Evolutionary conservation across 2,797 vertebrate species (phyloP).

Genomic region (Rhinogobio ventralis): DNA sequence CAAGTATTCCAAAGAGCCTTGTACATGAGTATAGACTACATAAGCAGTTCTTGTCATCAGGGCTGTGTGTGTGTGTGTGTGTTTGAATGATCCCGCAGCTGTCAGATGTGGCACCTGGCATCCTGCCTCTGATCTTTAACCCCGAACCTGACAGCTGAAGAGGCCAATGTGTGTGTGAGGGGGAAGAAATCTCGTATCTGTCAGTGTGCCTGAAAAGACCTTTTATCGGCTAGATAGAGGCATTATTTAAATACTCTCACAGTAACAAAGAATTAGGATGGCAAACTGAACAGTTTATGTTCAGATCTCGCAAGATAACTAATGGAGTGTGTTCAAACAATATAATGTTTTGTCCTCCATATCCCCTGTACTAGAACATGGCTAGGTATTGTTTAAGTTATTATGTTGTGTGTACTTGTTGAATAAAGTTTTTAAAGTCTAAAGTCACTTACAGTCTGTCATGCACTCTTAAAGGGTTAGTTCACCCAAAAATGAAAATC

Average conservation of each 20-base stretch:
- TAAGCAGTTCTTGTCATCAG: conserved; percentile 2
- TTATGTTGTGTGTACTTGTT: neutral
- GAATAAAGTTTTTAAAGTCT: neutral
- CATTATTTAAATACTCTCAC: neutral
- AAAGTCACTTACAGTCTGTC: neutral
- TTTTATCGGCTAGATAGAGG: conserved; percentile 8
- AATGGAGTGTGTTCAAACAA: neutral
- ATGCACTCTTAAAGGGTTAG: too few relatives aligned
- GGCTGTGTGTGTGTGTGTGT: conserved; percentile 46
- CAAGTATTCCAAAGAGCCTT: conserved; percentile 13
- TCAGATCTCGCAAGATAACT: neutral
- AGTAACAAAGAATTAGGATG: neutral
- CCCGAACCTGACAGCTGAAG: conserved; percentile 67
- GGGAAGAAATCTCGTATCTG: conserved; percentile 55
- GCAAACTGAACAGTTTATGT: neutral
- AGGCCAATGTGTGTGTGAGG: conserved; percentile 60
- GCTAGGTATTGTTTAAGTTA: neutral
- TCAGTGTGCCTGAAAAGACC: neutral
- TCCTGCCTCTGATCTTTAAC: conserved; percentile 72
- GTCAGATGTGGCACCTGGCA: conserved; percentile 77
- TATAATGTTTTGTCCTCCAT: neutral
- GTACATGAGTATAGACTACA: conserved; percentile 22
- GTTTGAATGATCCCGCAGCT: conserved; percentile 75
- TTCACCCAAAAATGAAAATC: too few relatives aligned
- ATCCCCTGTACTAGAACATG: neutral